These are phyloP conservation scores for Ia io DNA, from an alignment of 2,113 vertebrate species.

Conservation along the genomic window DNA sequence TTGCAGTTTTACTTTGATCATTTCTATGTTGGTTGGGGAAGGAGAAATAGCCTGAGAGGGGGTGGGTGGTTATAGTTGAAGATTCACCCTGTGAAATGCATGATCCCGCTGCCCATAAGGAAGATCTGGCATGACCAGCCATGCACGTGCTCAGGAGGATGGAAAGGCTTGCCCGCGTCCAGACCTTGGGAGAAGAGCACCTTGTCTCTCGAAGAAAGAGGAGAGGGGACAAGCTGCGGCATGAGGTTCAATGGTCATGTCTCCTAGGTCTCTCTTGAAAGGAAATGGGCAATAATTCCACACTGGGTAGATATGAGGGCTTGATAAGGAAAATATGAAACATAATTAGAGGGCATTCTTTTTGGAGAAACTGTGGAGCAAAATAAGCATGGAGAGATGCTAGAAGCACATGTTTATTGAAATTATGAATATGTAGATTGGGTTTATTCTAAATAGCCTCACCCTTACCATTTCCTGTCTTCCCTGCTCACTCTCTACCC, in stretches of 20 bases:
- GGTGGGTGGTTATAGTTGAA: not conserved
- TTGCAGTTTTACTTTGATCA: not conserved
- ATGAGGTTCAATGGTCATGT: too few species aligned
- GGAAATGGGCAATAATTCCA: not conserved
- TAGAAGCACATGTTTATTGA: not conserved
- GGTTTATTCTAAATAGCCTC: not conserved
- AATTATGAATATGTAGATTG: not conserved
- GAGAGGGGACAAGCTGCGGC: rapidly evolving
- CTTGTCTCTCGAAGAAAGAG: not conserved
- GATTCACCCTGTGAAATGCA: not conserved
- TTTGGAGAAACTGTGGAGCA: not conserved
- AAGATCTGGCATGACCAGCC: not conserved
- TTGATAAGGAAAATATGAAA: not conserved
- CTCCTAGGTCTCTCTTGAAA: not conserved
- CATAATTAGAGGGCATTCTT: not conserved
- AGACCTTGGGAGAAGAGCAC: not conserved
- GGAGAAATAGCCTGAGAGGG: not conserved
- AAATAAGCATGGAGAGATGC: not conserved
- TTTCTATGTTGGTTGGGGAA: not conserved
- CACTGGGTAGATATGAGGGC: not conserved
- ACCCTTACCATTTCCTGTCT: not conserved
- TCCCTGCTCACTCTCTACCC: not conserved
- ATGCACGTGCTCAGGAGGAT: not conserved
- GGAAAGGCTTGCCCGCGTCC: not conserved
- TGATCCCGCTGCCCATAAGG: rapidly evolving